These are phyloP conservation scores for Penaeus monodon DNA, from an alignment of 2,888 invertebrate genomes.

Conservation along the genomic window DNA sequence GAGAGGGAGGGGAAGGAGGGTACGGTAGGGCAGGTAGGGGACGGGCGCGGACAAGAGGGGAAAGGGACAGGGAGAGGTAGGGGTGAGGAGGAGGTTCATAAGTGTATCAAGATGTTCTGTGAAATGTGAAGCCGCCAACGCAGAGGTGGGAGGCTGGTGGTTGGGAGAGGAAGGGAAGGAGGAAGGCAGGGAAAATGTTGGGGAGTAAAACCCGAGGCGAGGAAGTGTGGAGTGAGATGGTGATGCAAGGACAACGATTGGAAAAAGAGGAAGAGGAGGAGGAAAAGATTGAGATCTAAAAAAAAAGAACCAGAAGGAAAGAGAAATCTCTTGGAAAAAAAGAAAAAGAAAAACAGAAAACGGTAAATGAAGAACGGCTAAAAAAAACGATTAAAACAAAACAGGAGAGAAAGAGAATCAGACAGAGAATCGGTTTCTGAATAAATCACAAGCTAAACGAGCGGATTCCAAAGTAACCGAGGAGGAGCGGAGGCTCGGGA, in stretches of 20 bases:
- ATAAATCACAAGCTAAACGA: no score
- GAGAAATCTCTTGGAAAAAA: no score
- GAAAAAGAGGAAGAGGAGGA: not conserved
- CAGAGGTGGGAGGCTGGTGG: no score
- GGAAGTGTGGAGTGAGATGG: no score
- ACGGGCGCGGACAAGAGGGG: not conserved
- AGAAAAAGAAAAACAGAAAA: no score
- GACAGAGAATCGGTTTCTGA: not conserved
- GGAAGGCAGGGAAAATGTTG: not conserved
- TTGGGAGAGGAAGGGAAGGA: slow-evolving; percentile 1
- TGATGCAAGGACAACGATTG: not conserved
- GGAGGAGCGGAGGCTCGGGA: no score
- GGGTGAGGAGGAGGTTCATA: not conserved
- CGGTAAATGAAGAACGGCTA: no score
- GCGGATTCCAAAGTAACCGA: no score
- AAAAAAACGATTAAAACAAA: no score
- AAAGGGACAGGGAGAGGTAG: not conserved
- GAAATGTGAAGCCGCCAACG: no score
- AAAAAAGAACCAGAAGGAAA: not conserved
- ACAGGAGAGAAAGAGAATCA: not conserved
- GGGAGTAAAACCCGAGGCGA: not conserved
- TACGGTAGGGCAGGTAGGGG: not conserved
- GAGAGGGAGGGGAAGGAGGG: not conserved
- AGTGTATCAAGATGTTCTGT: not conserved
- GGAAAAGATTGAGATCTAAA: not conserved